These are phyloP conservation scores for Agrenia bidenticulata DNA, from an alignment of 2,888 invertebrate genomes.

Conservation along the genomic window DNA sequence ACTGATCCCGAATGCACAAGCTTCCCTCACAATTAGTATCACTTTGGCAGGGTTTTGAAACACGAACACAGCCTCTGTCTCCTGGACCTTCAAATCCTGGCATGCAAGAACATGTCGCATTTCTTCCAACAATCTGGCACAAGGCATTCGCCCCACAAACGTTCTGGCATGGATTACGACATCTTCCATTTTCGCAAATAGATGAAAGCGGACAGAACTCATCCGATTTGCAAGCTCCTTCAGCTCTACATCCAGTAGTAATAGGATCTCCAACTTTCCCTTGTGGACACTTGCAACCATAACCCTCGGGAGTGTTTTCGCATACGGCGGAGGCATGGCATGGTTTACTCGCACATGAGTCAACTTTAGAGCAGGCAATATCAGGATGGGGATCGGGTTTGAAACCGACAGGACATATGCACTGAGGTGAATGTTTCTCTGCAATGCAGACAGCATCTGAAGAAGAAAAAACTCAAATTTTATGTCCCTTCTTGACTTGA, in stretches of 20 bases:
- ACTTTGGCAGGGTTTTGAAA: constrained; percentile 65
- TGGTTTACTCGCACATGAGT: constrained; percentile 57
- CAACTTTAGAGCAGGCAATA: constrained; percentile 68
- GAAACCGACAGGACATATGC: constrained; percentile 83
- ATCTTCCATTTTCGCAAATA: constrained; percentile 69
- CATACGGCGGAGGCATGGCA: constrained; percentile 81
- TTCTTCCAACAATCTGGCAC: constrained; percentile 68
- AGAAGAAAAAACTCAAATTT: no score
- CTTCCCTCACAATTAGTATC: constrained; percentile 78
- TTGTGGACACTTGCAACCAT: constrained; percentile 75
- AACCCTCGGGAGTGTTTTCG: constrained; percentile 65
- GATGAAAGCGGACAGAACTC: constrained; percentile 74
- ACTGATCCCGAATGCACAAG: constrained; percentile 78
- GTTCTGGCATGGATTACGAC: constrained; percentile 77
- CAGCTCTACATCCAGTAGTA: constrained; percentile 72
- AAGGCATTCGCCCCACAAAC: constrained; percentile 79
- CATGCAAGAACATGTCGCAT: constrained; percentile 75
- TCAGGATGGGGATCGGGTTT: constrained; percentile 80
- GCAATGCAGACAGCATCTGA: constrained; percentile 78
- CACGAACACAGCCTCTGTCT: constrained; percentile 71
- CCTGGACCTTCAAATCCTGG: constrained; percentile 71
- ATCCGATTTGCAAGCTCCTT: constrained; percentile 74
- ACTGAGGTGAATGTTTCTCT: constrained; percentile 76
- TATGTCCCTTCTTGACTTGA: no score
- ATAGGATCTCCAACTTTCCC: constrained; percentile 75